Evolutionary conservation across 1,140 invertebrate species (phyloP).

Genomic region (Helicoverpa armigera): DNA sequence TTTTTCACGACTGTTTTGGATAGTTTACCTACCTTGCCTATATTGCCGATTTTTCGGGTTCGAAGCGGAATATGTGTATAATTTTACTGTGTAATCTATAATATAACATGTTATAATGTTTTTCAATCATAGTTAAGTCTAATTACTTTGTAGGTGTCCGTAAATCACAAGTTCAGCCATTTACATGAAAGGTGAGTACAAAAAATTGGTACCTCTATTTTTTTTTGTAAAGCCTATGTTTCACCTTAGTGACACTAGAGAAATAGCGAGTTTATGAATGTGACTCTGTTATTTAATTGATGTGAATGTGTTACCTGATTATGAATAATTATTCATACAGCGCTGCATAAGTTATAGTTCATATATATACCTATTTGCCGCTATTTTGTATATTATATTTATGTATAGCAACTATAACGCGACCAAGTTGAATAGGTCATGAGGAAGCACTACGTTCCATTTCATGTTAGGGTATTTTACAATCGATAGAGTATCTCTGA

Average conservation of each 20-base stretch:
- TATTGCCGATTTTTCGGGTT: constrained; percentile 83
- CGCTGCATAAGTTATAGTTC: constrained; percentile 72
- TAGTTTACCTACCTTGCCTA: constrained; percentile 85
- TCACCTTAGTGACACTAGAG: constrained; percentile 43
- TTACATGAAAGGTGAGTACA: constrained; percentile 86
- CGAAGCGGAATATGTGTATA: constrained; percentile 77
- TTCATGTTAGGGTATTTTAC: constrained; percentile 47
- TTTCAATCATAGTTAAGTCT: constrained; percentile 70
- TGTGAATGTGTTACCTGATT: constrained; percentile 66
- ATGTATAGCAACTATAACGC: constrained; percentile 74
- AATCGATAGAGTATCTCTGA: constrained; percentile 34
- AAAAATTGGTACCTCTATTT: constrained; percentile 83
- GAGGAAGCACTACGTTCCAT: constrained; percentile 62
- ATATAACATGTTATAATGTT: constrained; percentile 73
- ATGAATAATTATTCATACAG: constrained; percentile 72
- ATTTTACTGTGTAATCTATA: constrained; percentile 69
- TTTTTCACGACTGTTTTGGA: constrained; percentile 87
- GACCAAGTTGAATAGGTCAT: constrained; percentile 69
- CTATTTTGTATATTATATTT: constrained; percentile 80
- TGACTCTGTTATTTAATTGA: constrained; percentile 41
- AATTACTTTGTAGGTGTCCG: constrained; percentile 59
- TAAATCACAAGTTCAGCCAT: constrained; percentile 82
- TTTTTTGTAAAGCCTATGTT: constrained; percentile 71
- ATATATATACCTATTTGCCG: constrained; percentile 80
- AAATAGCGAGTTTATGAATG: not conserved